A percentile compares a stretch with the other conserved stretches of the same genome.
Evolutionary conservation across 2,888 invertebrate species (phyloP).

Genomic region (Anorthoa munda): DNA sequence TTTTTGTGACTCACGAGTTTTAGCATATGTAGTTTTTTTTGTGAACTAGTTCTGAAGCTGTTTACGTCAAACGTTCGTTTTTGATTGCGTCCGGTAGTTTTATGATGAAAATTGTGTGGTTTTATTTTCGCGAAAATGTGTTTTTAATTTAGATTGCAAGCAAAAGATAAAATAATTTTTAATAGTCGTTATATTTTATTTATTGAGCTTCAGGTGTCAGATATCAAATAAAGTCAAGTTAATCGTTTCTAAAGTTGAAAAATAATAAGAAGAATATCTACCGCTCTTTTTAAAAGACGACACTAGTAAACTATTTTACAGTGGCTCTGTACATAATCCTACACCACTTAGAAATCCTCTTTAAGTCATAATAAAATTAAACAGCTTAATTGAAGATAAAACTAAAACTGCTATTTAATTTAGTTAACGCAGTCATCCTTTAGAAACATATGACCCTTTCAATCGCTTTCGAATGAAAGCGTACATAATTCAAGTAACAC

Average conservation of each 20-base stretch:
- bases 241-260: neutral
- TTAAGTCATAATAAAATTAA: conserved; percentile 1
- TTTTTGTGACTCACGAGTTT: conserved; percentile 49
- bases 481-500: conserved; percentile 41
- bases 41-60: conserved; percentile 35
- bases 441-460: neutral
- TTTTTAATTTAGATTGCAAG: conserved; percentile 37
- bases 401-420: neutral
- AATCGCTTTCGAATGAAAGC: conserved; percentile 7
- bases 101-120: conserved; percentile 9
- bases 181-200: conserved; percentile 8
- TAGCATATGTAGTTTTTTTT: conserved; percentile 23
- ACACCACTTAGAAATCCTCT: neutral
- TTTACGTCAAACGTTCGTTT: conserved; percentile 27
- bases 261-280: neutral
- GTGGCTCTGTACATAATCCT: neutral
- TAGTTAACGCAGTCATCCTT: neutral
- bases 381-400: neutral
- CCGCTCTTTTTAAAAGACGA: neutral
- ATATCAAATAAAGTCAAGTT: conserved; percentile 4
- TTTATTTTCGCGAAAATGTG: neutral
- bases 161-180: conserved; percentile 8
- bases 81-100: conserved; percentile 46
- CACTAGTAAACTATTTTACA: neutral
- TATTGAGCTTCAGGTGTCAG: conserved; percentile 5